phyloP scores from a whole-genome alignment of 2,797 vertebrate genomes.

The Rhabdomys pumilio region DNA sequence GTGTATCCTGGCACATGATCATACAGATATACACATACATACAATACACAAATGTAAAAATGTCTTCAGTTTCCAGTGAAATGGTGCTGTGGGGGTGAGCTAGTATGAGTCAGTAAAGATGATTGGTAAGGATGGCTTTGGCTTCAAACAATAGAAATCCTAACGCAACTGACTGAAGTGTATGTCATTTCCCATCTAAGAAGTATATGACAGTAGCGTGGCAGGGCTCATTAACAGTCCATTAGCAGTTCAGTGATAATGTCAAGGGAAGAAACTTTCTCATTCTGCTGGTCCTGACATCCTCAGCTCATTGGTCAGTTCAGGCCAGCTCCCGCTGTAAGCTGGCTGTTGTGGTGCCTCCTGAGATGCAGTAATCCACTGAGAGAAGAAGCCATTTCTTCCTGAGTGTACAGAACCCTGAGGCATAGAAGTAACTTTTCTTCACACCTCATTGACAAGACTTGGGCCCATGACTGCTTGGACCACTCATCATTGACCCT shows the following conservation, averaged over 20 bases:
- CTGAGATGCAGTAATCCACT: not conserved
- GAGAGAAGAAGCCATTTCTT: not conserved
- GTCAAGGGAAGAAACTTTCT: not conserved
- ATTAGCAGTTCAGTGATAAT: slow-evolving; percentile 1
- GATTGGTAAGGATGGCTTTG: slow-evolving; percentile 1
- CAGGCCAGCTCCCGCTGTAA: not conserved
- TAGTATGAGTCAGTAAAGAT: not conserved
- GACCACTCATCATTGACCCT: not conserved
- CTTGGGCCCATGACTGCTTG: not conserved
- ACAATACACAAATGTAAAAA: not conserved
- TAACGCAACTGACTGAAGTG: not conserved
- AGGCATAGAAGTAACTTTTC: not conserved
- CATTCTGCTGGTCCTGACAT: not conserved
- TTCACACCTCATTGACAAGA: slow-evolving; percentile 10
- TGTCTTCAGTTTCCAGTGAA: not conserved
- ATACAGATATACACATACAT: not conserved
- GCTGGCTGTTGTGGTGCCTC: not conserved
- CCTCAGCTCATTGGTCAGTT: not conserved
- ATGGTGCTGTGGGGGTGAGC: not conserved
- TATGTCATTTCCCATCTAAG: not conserved
- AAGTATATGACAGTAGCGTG: not conserved
- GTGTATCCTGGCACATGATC: not conserved
- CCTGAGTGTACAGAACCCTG: not conserved
- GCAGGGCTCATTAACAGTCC: not conserved
- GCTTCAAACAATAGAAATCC: slow-evolving; percentile 26